Evolutionary conservation across 2,797 vertebrate species (phyloP), one percentile per base, ranked within the genome.

Genomic region (Miichthys miiuy): DNA sequence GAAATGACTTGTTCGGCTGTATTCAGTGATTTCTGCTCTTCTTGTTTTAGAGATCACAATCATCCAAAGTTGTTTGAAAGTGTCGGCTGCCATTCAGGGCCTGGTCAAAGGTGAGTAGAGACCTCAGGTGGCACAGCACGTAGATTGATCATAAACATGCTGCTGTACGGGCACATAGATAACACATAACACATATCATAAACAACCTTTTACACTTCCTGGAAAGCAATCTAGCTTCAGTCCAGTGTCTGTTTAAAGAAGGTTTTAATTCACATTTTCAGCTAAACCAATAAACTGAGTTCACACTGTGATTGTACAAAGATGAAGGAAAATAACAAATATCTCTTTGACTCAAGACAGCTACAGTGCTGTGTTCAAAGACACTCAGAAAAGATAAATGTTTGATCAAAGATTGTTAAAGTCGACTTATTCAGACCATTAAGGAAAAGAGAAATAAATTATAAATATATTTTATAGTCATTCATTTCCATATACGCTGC

Each of bases 81-180:
- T 97, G 27, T 96, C 95, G 0, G 96, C 94, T 20, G 91, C 97
- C 51, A 97, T 99, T 88, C 98, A 99, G 91, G 98, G 98, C 44
- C 92, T 99, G 61, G 96, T 98, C 65, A 96, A 96, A 96, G 97
- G 98, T 99, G 78, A 88, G 94, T 80, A 6, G 30, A 71, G n/a
- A 46, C 70, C 69, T 55, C 20, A 30, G 25, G 10, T 47, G 25
- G 9, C 27, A 6, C 61, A 23, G 51, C 81, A 61, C 18, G 3
- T 50, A 66, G 3, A 41, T n/a, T 0, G 4, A 66, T 67, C 63
- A 48, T 79, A 79, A 87, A 77, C 48, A 16, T 17, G 44, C 42
- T 20, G 44, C 42, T 66, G 25, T 14, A 25, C 11, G 20, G 5
- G 17, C 21, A 57, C 30, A 30, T 61, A 70, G 68, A 72, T 55